Base-by-base conservation (phyloP, 1,140 invertebrate genomes). In the Drosophila ohnishii region DNA sequence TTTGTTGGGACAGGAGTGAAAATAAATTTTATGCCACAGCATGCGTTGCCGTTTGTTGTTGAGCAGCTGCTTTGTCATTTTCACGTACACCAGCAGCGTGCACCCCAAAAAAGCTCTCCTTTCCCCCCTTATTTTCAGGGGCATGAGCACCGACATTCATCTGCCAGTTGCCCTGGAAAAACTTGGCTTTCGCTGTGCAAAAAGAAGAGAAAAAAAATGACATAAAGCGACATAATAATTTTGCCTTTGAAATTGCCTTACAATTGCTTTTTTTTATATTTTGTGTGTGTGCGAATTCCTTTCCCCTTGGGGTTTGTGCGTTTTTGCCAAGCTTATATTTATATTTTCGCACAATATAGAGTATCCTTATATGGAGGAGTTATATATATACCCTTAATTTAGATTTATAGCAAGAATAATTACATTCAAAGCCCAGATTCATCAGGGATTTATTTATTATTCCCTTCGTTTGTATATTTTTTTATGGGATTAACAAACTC, bases 151-250 rank as follows among this genome's bases (percentile, higher is more conserved):
- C 63, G 45, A 69, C 81, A 83, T 84, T 83, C 66, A 80, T 80
- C 81, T 84, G 58, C 62, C 62, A 63, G 62, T 75, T 71, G 60
- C 53, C 62, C 65, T 57, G 59, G 39, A 48, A 61, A 70, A 77
- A 63, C 74, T 77, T 70, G 74, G 58, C 57, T 76, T 62, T 62
- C 28, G 53, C 2, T 50, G 34, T 47, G 40, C n/a, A 56, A 13
- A 50, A 55, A 61, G 58, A 28, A 30, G 45, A 47, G 7, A 28
- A 16, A 11, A 71, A 83, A 87, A 80, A 83, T 87, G 84, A 87
- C 84, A 88, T 83, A 87, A 87, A 87, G 83, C 83, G 83, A 87
- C 84, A 87, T 87, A 87, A 87, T 87, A 87, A 87, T 87, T 87
- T 87, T 73, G 84, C 67, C 79, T 87, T 87, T 87, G 83, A 87